Base-by-base conservation (phyloP, 2,113 vertebrate species). In the Rhizomys pruinosus region DNA sequence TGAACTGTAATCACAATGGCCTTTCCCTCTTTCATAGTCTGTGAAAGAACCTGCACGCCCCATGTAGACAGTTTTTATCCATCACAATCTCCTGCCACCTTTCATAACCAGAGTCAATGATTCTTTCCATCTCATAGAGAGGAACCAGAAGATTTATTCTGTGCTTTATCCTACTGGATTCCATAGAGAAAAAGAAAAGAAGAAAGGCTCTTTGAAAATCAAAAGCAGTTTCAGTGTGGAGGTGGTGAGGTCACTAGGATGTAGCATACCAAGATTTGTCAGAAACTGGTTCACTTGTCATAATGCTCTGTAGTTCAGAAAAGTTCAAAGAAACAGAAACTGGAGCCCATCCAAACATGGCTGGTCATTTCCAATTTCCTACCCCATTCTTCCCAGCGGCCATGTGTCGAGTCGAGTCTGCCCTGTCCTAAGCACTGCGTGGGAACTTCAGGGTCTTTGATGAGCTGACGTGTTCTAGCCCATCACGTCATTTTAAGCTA, bases 281-380 rank as follows among this genome's bases (percentile, higher is more conserved):
- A 90, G 42, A 95, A 78, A 82, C 27, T 3, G 25, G 63, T 37
- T 66, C 82, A 55, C 73, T 90, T 79, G 52, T 39, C 47, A 42
- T n/a, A 89, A 87, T 66, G 71, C 85, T 89, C 87, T 72, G 63
- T 6, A 39, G 66, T 73, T 94, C 72, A 57, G 52, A 78, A 80
- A 94, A 85, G 73, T 68, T 94, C 88, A 89, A 84, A 96, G 71
- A 84, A 79, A 84, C 1, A 13, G 92, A 93, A 90, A 89, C 69
- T 92, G 81, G 86, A 94, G n/a, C 72, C 32, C 44, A 39, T 87
- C 59, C 66, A 72, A 32, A 29, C 13, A 7, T 42, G 10, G 4
- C 66, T 25, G 25, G 72, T 27, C 39, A 29, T 59, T 74, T 87
- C 59, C 17, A 12, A 25, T 29, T 74, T 66, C 61, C 77, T n/a